phyloP scores from a whole-genome alignment of 2,797 vertebrate species.

The Oreortyx pictus region DNA sequence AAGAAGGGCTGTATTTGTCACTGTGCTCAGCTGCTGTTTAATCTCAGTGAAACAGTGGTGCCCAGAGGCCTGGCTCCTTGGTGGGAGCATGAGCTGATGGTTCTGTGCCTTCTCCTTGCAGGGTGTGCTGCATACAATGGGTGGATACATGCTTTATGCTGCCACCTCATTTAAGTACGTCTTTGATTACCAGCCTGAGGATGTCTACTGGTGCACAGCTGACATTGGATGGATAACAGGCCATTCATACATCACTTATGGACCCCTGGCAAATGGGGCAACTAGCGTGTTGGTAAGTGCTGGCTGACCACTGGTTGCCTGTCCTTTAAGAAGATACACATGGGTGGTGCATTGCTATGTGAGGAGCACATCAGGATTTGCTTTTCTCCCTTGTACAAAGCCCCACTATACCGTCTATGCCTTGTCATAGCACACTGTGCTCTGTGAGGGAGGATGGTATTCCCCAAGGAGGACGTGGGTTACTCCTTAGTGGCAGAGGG shows the following conservation, averaged over 20 bases:
- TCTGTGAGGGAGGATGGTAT: neutral
- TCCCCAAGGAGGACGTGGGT: neutral
- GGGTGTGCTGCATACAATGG: conserved; percentile 93
- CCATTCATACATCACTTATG: conserved; percentile 96
- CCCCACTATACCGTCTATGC: no score
- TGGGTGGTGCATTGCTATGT: neutral
- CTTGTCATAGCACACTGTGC: neutral
- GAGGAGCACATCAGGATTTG: neutral
- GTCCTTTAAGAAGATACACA: neutral
- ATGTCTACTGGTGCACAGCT: conserved; percentile 97
- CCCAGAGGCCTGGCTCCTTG: neutral
- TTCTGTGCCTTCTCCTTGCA: conserved; percentile 59
- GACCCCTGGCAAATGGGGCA: conserved; percentile 93
- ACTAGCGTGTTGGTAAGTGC: conserved; percentile 91
- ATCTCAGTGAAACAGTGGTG: accelerated
- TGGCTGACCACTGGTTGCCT: neutral
- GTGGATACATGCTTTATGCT: conserved; percentile 94
- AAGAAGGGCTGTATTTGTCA: neutral
- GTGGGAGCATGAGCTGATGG: neutral
- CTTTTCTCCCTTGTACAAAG: neutral
- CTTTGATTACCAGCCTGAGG: conserved; percentile 91
- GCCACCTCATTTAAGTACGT: conserved; percentile 94
- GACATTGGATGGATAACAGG: conserved; percentile 98
- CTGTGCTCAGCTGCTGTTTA: neutral
- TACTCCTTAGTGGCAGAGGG: accelerated